These are phyloP conservation scores for Pocillopora meandrina DNA, from an alignment of 92 coral and sea anemone genomes.

Conservation along the genomic window DNA sequence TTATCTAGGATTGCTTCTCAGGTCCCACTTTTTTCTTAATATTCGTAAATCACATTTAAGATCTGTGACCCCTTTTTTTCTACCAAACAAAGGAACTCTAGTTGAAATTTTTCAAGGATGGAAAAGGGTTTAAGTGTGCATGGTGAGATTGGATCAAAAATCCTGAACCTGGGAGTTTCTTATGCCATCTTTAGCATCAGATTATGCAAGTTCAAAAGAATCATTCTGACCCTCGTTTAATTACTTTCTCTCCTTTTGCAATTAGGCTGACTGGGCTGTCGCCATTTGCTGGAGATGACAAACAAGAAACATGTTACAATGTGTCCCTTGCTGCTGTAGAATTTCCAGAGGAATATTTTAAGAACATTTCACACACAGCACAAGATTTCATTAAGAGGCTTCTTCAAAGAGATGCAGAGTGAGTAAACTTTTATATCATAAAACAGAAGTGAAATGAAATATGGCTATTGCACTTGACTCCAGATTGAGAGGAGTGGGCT, in stretches of 20 bases:
- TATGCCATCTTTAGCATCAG: not conserved
- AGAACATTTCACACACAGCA: constrained; percentile 81
- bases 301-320: constrained; percentile 85
- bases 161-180: not conserved
- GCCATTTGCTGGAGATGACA: constrained; percentile 92
- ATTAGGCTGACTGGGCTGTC: constrained; percentile 84
- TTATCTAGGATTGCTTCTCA: too few species aligned
- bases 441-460: not conserved
- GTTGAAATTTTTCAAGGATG: too few species aligned
- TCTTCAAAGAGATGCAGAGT: constrained; percentile 80
- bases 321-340: constrained; percentile 80
- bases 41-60: too few species aligned
- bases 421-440: not conserved
- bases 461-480: not conserved
- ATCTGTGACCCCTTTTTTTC: too few species aligned
- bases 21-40: too few species aligned
- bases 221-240: not conserved
- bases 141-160: too few species aligned
- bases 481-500: not conserved
- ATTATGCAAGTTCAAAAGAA: not conserved
- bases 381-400: constrained; percentile 77
- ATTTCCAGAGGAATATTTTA: constrained; percentile 82
- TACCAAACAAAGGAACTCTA: too few species aligned
- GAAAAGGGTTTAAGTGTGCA: too few species aligned
- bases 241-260: not conserved